These are phyloP conservation scores for Ephialtes manifestator DNA, from an alignment of 2,888 invertebrate genomes.

Conservation along the genomic window DNA sequence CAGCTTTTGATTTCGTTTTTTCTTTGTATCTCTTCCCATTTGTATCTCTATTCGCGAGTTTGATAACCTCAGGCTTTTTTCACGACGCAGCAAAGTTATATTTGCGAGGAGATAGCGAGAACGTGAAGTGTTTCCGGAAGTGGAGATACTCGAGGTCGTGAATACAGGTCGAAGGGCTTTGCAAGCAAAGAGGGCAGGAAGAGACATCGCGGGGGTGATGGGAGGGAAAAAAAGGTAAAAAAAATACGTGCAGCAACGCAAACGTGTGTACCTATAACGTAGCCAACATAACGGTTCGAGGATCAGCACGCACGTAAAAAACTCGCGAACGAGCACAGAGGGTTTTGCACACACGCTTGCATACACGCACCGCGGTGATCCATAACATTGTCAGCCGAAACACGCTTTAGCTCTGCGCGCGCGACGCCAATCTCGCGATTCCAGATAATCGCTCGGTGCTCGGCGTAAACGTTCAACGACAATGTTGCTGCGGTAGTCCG, in stretches of 20 bases:
- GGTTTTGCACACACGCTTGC: slow-evolving; percentile 52
- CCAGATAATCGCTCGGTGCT: slow-evolving; percentile 63
- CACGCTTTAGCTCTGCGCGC: slow-evolving; percentile 66
- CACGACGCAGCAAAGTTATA: slow-evolving; percentile 2
- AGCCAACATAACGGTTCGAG: slow-evolving; percentile 51
- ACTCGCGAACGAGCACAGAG: slow-evolving; percentile 33
- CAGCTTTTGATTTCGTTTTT: too few relatives aligned
- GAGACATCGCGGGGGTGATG: slow-evolving; percentile 6
- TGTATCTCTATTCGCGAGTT: not conserved
- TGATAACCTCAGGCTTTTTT: not conserved
- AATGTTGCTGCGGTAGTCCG: slow-evolving; percentile 25
- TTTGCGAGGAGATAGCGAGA: slow-evolving; percentile 47
- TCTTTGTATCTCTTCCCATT: not conserved
- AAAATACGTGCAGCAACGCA: slow-evolving; percentile 17
- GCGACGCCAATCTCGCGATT: slow-evolving; percentile 75
- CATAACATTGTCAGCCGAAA: slow-evolving; percentile 82
- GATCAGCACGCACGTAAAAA: slow-evolving; percentile 63
- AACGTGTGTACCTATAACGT: slow-evolving; percentile 49
- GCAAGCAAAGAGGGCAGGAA: slow-evolving; percentile 23
- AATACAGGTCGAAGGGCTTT: slow-evolving; percentile 12
- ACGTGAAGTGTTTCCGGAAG: slow-evolving; percentile 63
- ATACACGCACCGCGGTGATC: slow-evolving; percentile 81
- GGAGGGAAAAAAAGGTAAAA: not conserved
- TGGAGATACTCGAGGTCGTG: slow-evolving; percentile 53
- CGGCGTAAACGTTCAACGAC: slow-evolving; percentile 66